Conservation (phyloP, 2,888 invertebrate genomes). For the Hedya salicella region DNA sequence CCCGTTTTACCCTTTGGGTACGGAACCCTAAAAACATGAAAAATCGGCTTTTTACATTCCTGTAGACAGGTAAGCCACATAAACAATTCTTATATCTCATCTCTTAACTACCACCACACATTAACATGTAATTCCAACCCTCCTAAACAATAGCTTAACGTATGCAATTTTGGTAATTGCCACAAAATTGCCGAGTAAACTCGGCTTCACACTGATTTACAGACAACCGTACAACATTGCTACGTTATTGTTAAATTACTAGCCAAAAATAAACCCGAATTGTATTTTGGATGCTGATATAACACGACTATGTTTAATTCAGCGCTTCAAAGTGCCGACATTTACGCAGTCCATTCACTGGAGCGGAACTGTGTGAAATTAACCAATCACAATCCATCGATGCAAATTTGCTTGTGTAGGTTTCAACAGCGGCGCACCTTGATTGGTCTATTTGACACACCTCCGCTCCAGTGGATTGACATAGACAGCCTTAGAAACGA, state of each 20-base stretch:
- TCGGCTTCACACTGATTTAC: slow-evolving; percentile 24
- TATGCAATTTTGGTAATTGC: slow-evolving; percentile 32
- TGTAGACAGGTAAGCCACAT: too few species aligned
- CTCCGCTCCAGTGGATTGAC: too few species aligned
- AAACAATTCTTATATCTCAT: too few species aligned
- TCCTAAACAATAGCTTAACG: slow-evolving; percentile 8
- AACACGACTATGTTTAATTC: not conserved
- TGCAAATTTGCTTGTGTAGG: too few species aligned
- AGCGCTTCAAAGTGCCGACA: not conserved
- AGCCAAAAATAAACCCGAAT: slow-evolving; percentile 25
- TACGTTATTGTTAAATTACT: slow-evolving; percentile 40
- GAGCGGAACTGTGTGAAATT: too few species aligned
- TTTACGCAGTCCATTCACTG: not conserved
- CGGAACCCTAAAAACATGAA: too few species aligned
- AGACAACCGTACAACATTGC: slow-evolving; percentile 32
- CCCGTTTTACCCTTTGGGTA: too few species aligned
- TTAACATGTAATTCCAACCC: slow-evolving; percentile 18
- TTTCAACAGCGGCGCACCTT: too few species aligned
- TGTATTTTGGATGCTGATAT: slow-evolving; percentile 27
- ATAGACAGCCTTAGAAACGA: too few species aligned
- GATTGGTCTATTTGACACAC: too few species aligned
- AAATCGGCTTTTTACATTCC: too few species aligned
- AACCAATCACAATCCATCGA: too few species aligned
- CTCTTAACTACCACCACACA: slow-evolving; percentile 4
- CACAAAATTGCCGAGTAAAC: slow-evolving; percentile 20